Conservation (phyloP, 2,888 invertebrate genomes). For the Ormyrus labotus region DNA sequence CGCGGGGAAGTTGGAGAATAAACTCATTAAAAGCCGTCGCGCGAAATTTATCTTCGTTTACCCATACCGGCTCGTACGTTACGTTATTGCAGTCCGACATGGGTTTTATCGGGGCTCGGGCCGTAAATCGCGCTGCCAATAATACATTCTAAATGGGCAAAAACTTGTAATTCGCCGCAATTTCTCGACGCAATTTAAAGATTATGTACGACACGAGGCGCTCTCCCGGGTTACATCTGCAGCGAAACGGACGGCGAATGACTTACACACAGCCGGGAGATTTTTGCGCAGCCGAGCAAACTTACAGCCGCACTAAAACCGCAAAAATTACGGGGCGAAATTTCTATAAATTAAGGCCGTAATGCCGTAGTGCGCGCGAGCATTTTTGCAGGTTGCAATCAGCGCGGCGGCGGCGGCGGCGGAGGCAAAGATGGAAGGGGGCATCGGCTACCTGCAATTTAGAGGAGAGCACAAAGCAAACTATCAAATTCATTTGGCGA, state of each 20-base stretch:
- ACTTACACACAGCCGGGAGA: neutral
- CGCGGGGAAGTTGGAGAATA: too few relatives aligned
- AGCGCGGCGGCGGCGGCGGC: too few relatives aligned
- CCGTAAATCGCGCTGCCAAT: too few relatives aligned
- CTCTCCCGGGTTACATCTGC: constrained; percentile 18
- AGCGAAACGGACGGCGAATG: constrained; percentile 21
- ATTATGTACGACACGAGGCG: constrained; percentile 17
- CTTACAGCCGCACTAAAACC: neutral
- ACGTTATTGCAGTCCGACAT: too few relatives aligned
- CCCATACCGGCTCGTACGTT: too few relatives aligned
- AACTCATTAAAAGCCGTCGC: too few relatives aligned
- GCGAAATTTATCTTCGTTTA: too few relatives aligned
- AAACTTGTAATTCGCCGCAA: neutral
- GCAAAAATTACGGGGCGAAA: constrained; percentile 21
- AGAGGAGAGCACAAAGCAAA: neutral
- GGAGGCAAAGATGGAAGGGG: too few relatives aligned
- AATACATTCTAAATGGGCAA: neutral
- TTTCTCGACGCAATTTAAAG: constrained; percentile 23
- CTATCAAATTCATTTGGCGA: constrained; percentile 7
- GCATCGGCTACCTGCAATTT: neutral
- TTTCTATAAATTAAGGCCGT: neutral
- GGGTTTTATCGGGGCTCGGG: too few relatives aligned
- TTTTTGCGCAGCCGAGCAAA: too few relatives aligned
- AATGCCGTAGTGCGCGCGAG: neutral
- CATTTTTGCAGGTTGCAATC: neutral